Evolutionary conservation across 2,113 vertebrate genomes (phyloP).

Genomic region (Carassius gibelio): DNA sequence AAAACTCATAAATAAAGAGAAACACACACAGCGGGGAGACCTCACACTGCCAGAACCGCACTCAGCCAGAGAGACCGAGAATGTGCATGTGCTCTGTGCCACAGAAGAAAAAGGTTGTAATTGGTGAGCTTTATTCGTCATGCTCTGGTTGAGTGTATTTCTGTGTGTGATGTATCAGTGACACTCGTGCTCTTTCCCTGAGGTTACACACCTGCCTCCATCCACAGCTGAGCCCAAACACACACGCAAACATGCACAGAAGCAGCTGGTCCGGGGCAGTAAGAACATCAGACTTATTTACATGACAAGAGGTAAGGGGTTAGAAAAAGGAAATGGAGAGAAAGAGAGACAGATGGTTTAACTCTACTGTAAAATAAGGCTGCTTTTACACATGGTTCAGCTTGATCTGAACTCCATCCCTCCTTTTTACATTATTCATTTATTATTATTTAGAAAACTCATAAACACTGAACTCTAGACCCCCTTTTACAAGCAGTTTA

Average conservation of each 20-base stretch:
- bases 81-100: background rate
- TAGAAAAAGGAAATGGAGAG: slow-evolving; percentile 9
- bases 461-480: background rate
- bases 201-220: slow-evolving; percentile 53
- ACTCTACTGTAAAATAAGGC: slow-evolving; percentile 21
- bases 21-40: slow-evolving; percentile 33
- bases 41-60: slow-evolving; percentile 14
- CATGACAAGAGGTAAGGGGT: slow-evolving; percentile 38
- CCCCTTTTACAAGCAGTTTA: background rate
- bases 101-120: slow-evolving; percentile 8
- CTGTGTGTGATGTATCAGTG: slow-evolving; percentile 3
- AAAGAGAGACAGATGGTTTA: slow-evolving; percentile 29
- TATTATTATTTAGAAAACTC: background rate
- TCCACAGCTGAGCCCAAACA: slow-evolving; percentile 35
- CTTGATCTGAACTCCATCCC: background rate
- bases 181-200: slow-evolving; percentile 40
- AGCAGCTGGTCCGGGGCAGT: slow-evolving; percentile 13
- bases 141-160: slow-evolving; percentile 16
- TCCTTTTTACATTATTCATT: background rate
- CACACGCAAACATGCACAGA: slow-evolving; percentile 30
- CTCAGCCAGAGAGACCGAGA: background rate
- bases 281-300: slow-evolving; percentile 43
- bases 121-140: slow-evolving; percentile 13
- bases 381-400: background rate
- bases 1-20: slow-evolving; percentile 32